Evolutionary conservation across 2,113 vertebrate genomes (phyloP), one percentile per base, ranked within the genome.

Genomic region (Brachyistius frenatus): DNA sequence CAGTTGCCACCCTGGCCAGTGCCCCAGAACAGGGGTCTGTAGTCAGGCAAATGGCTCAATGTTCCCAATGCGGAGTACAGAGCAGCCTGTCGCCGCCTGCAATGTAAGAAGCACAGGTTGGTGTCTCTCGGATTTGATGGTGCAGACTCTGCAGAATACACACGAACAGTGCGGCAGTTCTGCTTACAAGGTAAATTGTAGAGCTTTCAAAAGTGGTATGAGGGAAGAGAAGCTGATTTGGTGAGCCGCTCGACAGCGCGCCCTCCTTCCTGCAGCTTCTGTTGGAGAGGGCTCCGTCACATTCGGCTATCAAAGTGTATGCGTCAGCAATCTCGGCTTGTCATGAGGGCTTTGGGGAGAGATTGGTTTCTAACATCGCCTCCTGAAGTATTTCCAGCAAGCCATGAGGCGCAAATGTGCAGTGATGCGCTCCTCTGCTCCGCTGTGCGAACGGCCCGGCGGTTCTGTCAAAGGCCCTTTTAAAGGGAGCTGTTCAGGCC

Each of bases 161-260:
- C 70, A 68, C 44, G 62, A 55, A 11, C 66, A n/a, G 15, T 35
- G 62, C 61, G 2, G 54, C 39, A 36, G 55, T 81, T 90, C 63
- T 83, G 86, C 86, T 86, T 76, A 73, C 70, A 70, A 88, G 80
- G 77, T 86, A 81, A 84, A 85, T 81, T 71, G 56, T 85, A 41
- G 47, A 81, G 80, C 80, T 86, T 84, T 81, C 56, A 60, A 49
- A 85, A 50, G 57, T 16, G 62, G 67, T 66, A 16, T 7, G 60
- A 80, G 69, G 36, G 14, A 63, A 80, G 53, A 55, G 76, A 30
- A 58, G 77, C 71, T 65, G 78, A 84, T 80, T 78, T 61, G 76
- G 74, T 33, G 60, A 78, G 80, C 33, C 10, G 62, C 86, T 83
- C 57, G 5, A 75, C 63, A 30, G 60, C 0, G 1, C 9, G 3